These are phyloP conservation scores for Pandemis cinnamomeana DNA, from an alignment of 2,888 invertebrate species.

Conservation along the genomic window DNA sequence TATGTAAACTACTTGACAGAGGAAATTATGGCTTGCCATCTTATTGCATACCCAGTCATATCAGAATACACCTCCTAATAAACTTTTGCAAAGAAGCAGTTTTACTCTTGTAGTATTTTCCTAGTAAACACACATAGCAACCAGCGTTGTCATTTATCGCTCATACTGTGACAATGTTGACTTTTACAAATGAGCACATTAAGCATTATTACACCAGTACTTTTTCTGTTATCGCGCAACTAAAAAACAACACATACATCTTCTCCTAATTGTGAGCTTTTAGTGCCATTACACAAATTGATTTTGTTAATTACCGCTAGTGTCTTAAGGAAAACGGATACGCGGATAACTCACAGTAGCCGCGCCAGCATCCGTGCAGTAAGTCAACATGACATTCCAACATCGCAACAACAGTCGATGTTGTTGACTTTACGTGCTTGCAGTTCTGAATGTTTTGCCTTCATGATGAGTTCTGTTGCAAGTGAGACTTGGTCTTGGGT, in stretches of 20 bases:
- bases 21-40: too few species aligned
- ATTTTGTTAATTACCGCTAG: conserved; percentile 36
- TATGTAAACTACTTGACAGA: too few species aligned
- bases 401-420: too few species aligned
- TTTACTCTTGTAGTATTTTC: not conserved
- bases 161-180: not conserved
- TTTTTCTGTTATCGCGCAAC: conserved; percentile 14
- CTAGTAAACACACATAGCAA: not conserved
- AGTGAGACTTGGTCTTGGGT: too few species aligned
- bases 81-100: not conserved
- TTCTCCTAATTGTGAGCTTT: conserved; percentile 30
- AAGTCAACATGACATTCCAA: not conserved
- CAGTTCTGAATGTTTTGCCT: too few species aligned
- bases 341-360: conserved; percentile 12
- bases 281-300: conserved; percentile 39
- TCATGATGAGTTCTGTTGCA: too few species aligned
- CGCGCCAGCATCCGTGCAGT: not conserved
- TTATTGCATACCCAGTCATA: too few species aligned
- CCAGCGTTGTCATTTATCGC: not conserved
- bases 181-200: not conserved
- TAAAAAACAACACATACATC: conserved; percentile 22
- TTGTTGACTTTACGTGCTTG: too few species aligned
- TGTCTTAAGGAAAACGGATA: conserved; percentile 38
- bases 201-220: not conserved
- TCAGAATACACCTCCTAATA: too few species aligned